These are phyloP conservation scores for Proterorhinus semilunaris DNA, from an alignment of 2,113 vertebrate genomes.

Conservation along the genomic window DNA sequence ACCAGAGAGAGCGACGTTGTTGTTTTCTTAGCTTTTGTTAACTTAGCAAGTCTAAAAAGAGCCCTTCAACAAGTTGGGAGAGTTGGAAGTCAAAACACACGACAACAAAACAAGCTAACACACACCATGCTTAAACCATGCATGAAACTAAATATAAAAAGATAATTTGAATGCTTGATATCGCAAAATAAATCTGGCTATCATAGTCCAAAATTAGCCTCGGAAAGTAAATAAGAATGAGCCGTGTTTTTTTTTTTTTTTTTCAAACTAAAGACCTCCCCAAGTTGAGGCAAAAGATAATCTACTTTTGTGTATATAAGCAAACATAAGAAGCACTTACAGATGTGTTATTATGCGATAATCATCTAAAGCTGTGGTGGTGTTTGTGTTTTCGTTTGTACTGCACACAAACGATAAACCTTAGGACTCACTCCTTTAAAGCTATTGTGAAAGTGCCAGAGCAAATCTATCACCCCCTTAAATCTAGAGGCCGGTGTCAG, in stretches of 20 bases:
- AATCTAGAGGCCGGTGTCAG: slow-evolving; percentile 14
- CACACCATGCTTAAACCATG: slow-evolving; percentile 62
- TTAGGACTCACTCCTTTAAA: neutral
- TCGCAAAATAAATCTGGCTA: no score
- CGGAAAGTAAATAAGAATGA: no score
- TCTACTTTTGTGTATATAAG: neutral
- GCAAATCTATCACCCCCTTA: slow-evolving; percentile 26
- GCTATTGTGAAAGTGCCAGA: slow-evolving; percentile 12
- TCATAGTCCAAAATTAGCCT: no score
- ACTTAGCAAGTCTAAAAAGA: no score
- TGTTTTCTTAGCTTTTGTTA: neutral
- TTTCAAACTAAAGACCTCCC: neutral
- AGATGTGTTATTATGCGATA: neutral
- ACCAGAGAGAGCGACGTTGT: neutral
- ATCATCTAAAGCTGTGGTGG: neutral
- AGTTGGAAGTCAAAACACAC: neutral
- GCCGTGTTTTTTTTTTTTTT: no score
- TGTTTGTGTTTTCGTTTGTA: slow-evolving; percentile 1
- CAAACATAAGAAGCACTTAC: neutral
- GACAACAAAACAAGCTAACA: neutral
- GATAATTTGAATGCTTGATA: slow-evolving; percentile 11
- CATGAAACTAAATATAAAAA: slow-evolving; percentile 15
- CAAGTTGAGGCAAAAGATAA: neutral
- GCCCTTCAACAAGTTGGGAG: no score
- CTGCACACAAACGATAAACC: neutral